Conservation (phyloP, 2,113 vertebrate species). For the Gavialis gangeticus region DNA sequence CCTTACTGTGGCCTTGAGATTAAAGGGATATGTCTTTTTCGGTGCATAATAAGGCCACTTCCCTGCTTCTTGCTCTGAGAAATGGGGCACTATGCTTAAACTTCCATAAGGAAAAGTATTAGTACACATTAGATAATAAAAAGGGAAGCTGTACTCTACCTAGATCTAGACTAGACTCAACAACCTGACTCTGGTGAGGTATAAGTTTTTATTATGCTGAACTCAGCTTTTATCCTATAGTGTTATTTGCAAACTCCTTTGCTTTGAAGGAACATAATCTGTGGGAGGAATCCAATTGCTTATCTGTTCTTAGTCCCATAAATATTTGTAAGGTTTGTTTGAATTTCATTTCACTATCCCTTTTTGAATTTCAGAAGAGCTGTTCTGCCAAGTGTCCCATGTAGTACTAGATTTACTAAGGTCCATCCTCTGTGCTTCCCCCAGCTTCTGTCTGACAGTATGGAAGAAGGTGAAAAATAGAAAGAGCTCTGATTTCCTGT, state of each 20-base stretch:
- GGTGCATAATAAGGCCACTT: neutral
- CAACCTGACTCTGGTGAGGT: too few relatives aligned
- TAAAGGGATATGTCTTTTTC: neutral
- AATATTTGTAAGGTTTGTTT: neutral
- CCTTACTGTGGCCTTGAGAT: neutral
- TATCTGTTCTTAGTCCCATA: neutral
- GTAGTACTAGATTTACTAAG: neutral
- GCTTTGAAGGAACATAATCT: neutral
- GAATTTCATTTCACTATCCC: neutral
- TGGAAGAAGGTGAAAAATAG: neutral
- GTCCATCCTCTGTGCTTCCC: neutral
- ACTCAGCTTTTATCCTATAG: neutral
- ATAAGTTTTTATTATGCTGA: neutral
- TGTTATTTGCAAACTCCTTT: neutral
- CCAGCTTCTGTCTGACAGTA: neutral
- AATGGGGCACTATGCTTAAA: too few relatives aligned
- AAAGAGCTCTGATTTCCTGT: neutral
- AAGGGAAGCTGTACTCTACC: too few relatives aligned
- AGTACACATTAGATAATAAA: too few relatives aligned
- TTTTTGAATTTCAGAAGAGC: neutral
- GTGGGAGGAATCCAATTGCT: neutral
- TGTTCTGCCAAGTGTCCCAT: neutral
- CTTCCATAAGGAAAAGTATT: too few relatives aligned
- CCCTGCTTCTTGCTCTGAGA: too few relatives aligned
- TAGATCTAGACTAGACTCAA: too few relatives aligned